phyloP scores from a whole-genome alignment of 2,113 vertebrate species.

The Synchiropus splendidus region DNA sequence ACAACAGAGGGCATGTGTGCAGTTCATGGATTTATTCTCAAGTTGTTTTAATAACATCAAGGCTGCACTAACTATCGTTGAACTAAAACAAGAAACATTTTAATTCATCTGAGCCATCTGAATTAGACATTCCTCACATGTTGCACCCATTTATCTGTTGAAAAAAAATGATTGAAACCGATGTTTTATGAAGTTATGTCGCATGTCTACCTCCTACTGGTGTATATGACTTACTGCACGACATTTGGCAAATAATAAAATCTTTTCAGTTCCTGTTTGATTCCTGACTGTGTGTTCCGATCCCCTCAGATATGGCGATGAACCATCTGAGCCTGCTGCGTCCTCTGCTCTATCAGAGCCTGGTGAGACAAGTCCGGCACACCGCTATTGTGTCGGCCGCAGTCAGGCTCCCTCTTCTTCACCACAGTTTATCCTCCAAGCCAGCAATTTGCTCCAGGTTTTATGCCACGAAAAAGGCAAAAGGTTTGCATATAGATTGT shows the following conservation, averaged over 20 bases:
- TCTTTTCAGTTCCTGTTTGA: too few relatives aligned
- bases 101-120: too few relatives aligned
- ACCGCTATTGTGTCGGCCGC: slow-evolving; percentile 7
- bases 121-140: too few relatives aligned
- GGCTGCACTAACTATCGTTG: too few relatives aligned
- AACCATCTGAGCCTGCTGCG: slow-evolving; percentile 58
- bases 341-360: slow-evolving; percentile 42
- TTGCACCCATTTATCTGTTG: too few relatives aligned
- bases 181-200: slow-evolving; percentile 8
- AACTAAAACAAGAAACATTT: too few relatives aligned
- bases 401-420: slow-evolving; percentile 1
- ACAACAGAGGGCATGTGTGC: too few relatives aligned
- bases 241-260: too few relatives aligned
- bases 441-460: slow-evolving; percentile 49
- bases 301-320: slow-evolving; percentile 56
- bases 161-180: too few relatives aligned
- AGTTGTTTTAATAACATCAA: too few relatives aligned
- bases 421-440: slow-evolving; percentile 2
- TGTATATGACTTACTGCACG: slow-evolving; percentile 32
- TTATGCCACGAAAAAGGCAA: slow-evolving; percentile 87
- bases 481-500: slow-evolving; percentile 53
- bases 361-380: slow-evolving; percentile 16
- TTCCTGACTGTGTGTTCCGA: background rate
- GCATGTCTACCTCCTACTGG: slow-evolving; percentile 55
- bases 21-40: too few relatives aligned